These are phyloP conservation scores for Perdix hodgsoniae DNA, from an alignment of 2,797 vertebrate species.

Conservation along the genomic window DNA sequence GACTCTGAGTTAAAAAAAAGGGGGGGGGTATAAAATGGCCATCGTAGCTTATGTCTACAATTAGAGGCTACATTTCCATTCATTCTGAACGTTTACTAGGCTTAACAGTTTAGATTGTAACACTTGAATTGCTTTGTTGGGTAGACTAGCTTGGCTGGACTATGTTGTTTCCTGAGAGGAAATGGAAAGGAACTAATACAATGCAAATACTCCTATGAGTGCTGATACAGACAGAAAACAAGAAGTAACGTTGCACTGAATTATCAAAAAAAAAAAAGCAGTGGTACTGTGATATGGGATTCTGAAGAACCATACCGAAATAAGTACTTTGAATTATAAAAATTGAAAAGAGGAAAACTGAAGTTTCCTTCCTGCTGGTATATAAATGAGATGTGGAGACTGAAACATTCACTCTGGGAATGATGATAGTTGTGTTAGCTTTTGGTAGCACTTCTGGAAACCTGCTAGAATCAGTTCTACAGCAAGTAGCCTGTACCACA, in stretches of 20 bases:
- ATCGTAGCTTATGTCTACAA: background rate
- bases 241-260: background rate
- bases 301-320: background rate
- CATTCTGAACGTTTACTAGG: background rate
- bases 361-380: background rate
- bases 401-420: background rate
- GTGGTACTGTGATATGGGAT: background rate
- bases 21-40: background rate
- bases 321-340: background rate
- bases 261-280: background rate
- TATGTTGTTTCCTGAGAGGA: background rate
- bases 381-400: background rate
- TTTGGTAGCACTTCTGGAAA: background rate
- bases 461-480: background rate
- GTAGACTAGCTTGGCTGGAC: background rate
- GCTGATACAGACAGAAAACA: background rate
- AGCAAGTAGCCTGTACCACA: background rate
- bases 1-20: background rate
- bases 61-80: background rate
- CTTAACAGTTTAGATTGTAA: background rate
- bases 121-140: background rate
- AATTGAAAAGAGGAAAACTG: background rate
- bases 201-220: background rate
- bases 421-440: background rate
- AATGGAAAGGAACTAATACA: background rate